Evolutionary conservation across 2,113 vertebrate genomes (phyloP).

Genomic region (Stercorarius parasiticus): DNA sequence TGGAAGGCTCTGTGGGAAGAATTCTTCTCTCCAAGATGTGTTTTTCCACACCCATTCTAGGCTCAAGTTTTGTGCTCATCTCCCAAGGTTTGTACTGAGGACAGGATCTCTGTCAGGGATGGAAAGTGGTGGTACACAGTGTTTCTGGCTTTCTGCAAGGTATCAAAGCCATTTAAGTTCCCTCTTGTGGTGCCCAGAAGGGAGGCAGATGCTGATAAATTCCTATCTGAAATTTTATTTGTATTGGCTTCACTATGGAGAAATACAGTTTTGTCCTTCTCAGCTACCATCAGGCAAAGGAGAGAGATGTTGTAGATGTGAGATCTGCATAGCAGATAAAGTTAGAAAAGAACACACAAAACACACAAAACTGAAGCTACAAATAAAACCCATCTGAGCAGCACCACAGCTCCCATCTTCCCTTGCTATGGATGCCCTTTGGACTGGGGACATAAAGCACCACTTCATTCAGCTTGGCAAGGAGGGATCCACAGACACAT

Average conservation of each 20-base stretch:
- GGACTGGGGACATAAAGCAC: not conserved
- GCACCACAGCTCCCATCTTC: not conserved
- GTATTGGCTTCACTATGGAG: not conserved
- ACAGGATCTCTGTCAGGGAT: not conserved
- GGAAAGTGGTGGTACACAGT: not conserved
- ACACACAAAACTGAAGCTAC: not conserved
- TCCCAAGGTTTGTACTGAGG: not conserved
- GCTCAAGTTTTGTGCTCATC: not conserved
- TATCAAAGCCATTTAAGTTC: not conserved
- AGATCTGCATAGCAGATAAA: not conserved
- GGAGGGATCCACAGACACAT: not conserved
- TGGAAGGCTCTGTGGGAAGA: not conserved
- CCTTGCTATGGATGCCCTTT: not conserved
- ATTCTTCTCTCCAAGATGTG: not conserved
- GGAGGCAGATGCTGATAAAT: not conserved
- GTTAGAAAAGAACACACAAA: not conserved
- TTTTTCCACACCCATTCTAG: not conserved
- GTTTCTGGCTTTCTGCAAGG: not conserved
- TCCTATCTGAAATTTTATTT: not conserved
- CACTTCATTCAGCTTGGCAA: not conserved
- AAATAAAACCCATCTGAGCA: not conserved
- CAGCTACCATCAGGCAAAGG: not conserved
- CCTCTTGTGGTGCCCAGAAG: not conserved
- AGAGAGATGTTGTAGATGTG: not conserved
- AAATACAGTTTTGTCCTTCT: not conserved